Percentiles rank a stretch among this genome's conserved stretches.
phyloP scores from a whole-genome alignment of 2,113 vertebrate species.

The Apteryx owenii region DNA sequence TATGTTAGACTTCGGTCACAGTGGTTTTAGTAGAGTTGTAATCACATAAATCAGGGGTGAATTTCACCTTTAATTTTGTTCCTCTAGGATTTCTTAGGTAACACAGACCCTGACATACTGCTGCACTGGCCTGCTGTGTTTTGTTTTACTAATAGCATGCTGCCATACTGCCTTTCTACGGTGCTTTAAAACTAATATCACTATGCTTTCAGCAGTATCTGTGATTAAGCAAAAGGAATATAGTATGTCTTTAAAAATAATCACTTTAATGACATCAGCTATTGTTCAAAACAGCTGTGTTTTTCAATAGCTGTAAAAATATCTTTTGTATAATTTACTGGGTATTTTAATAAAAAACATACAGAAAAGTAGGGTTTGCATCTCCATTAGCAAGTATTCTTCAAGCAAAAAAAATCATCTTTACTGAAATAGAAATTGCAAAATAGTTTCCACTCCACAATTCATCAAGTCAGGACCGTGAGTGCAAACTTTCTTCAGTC shows the following conservation, averaged over 20 bases:
- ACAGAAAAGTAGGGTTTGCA: neutral
- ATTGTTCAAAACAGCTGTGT: slow-evolving; percentile 44
- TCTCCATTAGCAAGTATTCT: neutral
- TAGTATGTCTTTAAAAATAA: slow-evolving; percentile 73
- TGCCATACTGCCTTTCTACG: slow-evolving; percentile 57
- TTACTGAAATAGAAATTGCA: slow-evolving; percentile 19
- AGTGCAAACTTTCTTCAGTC: slow-evolving; percentile 35
- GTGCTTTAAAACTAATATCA: slow-evolving; percentile 71
- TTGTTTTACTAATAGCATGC: slow-evolving; percentile 81
- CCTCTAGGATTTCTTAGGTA: slow-evolving; percentile 47
- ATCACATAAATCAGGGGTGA: neutral
- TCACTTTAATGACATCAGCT: slow-evolving; percentile 1
- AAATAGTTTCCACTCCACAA: neutral
- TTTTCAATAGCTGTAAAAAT: slow-evolving; percentile 11
- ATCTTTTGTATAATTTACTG: neutral
- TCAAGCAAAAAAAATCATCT: neutral
- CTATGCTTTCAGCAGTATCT: slow-evolving; percentile 52
- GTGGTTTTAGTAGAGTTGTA: neutral
- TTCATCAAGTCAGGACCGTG: neutral
- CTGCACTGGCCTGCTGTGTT: slow-evolving; percentile 36
- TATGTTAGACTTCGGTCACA: rapidly evolving
- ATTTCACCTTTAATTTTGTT: neutral
- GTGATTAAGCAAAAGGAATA: slow-evolving; percentile 62
- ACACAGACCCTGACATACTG: slow-evolving; percentile 11
- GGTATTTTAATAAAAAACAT: neutral